Base-by-base conservation (phyloP, 1,140 invertebrate species). In the Dreissena polymorpha region DNA sequence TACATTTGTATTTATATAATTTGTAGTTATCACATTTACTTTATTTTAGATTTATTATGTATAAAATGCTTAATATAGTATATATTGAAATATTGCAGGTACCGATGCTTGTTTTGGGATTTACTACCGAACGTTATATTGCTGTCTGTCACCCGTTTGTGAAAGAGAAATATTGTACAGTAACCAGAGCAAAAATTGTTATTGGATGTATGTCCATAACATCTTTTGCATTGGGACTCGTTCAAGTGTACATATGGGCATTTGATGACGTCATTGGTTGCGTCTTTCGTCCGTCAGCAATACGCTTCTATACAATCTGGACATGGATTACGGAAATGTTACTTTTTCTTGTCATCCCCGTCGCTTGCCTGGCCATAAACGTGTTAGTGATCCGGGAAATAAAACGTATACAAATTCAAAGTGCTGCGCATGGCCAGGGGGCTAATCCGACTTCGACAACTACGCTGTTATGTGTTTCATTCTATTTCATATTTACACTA, bases 41-140 rank as follows among this genome's bases (percentile, higher is more conserved):
- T 39, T 39, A 39, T 39, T 39, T 5, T 39, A 39, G 39, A 2
- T 39, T 39, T 39, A 39, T 39, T 5, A 39, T 8, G 39, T 39
- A 39, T 39, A 39, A 39, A 39, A 5, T 39, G 39, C 39, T 8
- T 5, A 2, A 39, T 39, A 39, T 39, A 39, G 39, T 39, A 39
- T 39, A 39, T 5, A 39, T 8, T 39, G 39, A 8, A 60, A 5
- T 6, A 10, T 79, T 79, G 21, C 55, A 81, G 63, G 90, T 90
- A 12, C 90, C 91, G 0, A 69, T 91, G 12, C 85, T 93, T 0
- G 92, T 93, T 0, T 80, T 93, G 0, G 97, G 96, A 2, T 98
- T 99, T 50, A 99, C 98, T 0, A 94, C 98, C 84, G 98, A 99
- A 93, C 94, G 98, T 55, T 99, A 97, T 93, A 96, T 99, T 53